These are phyloP conservation scores for Acipenser oxyrinchus DNA, from an alignment of 2,797 vertebrate species.

Conservation along the genomic window DNA sequence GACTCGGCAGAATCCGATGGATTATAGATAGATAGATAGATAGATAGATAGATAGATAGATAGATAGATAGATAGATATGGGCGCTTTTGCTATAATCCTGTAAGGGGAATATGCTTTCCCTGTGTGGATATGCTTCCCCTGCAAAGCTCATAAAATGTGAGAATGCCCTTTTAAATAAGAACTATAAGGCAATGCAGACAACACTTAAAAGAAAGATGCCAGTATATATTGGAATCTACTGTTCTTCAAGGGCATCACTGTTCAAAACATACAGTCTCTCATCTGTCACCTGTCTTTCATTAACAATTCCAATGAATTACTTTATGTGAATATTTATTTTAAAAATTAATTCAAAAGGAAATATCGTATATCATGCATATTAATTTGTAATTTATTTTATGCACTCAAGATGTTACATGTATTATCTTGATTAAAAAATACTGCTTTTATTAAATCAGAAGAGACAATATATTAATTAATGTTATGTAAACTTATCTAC, in stretches of 20 bases:
- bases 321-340: no score
- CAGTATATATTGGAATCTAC: slow-evolving; percentile 6
- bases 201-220: not conserved
- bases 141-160: not conserved
- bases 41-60: not conserved
- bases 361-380: no score
- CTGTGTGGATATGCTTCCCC: not conserved
- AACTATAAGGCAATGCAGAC: not conserved
- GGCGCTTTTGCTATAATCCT: slow-evolving; percentile 48
- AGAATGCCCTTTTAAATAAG: not conserved
- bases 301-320: no score
- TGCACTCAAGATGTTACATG: slow-evolving; percentile 18
- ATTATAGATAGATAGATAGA: not conserved
- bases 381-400: slow-evolving; percentile 1
- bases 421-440: slow-evolving; percentile 11
- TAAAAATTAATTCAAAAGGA: no score
- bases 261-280: slow-evolving; percentile 30
- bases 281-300: no score
- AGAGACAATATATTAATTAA: slow-evolving; percentile 20
- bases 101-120: slow-evolving; percentile 28
- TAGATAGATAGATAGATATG: not conserved
- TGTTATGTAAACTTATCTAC: slow-evolving; percentile 27
- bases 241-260: slow-evolving; percentile 23
- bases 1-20: not conserved
- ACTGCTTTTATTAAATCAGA: slow-evolving; percentile 19